These are phyloP conservation scores for Corythoichthys haematopterus DNA, from an alignment of 2,113 vertebrate species.

Conservation along the genomic window DNA sequence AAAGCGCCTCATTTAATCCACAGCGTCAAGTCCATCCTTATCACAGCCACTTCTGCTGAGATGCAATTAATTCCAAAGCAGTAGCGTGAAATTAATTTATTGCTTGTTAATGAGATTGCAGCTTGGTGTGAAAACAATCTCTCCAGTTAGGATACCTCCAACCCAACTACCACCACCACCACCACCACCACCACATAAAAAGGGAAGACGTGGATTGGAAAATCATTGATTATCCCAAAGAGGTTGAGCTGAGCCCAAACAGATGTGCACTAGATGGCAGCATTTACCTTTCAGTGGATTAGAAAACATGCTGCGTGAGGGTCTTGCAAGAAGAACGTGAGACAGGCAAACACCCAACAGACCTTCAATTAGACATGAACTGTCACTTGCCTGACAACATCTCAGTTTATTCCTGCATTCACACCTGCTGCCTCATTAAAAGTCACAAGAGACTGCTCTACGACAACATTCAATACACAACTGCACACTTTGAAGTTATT, in stretches of 20 bases:
- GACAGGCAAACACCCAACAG: slow-evolving; percentile 42
- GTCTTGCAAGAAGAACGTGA: slow-evolving; percentile 16
- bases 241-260: background rate
- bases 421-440: slow-evolving; percentile 17
- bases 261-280: slow-evolving; percentile 63
- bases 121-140: slow-evolving; percentile 70
- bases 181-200: no score
- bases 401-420: background rate
- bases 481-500: background rate
- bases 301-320: background rate
- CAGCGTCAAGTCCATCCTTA: slow-evolving; percentile 55
- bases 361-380: slow-evolving; percentile 16
- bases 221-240: background rate
- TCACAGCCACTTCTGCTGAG: slow-evolving; percentile 56
- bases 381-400: slow-evolving; percentile 26
- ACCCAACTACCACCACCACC: no score
- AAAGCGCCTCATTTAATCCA: slow-evolving; percentile 48
- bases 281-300: slow-evolving; percentile 43
- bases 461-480: background rate
- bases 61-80: slow-evolving; percentile 72
- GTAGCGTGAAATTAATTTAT: slow-evolving; percentile 73
- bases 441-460: slow-evolving; percentile 1
- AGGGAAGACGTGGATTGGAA: no score
- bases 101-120: slow-evolving; percentile 70
- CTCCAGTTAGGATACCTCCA: slow-evolving; percentile 47